Base-by-base conservation (phyloP, 2,888 invertebrate genomes). In the Rhagium mordax region DNA sequence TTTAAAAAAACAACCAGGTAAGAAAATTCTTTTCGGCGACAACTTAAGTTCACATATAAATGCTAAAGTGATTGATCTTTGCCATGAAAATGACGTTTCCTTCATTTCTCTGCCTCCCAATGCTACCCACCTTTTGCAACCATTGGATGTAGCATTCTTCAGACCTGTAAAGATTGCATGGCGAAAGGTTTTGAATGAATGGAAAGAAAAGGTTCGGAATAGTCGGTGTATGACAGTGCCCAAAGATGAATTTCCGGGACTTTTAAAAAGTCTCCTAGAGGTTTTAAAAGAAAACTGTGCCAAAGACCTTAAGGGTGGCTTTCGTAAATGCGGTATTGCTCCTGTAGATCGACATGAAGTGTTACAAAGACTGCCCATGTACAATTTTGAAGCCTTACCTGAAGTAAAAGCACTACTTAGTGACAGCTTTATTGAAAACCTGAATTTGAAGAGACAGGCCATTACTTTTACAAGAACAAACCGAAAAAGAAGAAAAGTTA, bases 31-130 rank as follows among this genome's bases (percentile, higher is more conserved):
- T 10, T 49, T 77, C 21, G 75, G 75, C 3, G 74, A 77, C 62
- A 77, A 78, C 61, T 59, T 73, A 41, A 72, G 71, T 47, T 77
- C 72, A 8, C 74, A 74, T 65, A n/a, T 71, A 61, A 72, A 79
- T 71, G 47, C 48, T 59, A 51, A 68, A 69, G 69, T 74, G 21
- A 49, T 71, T 18, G 24, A 70, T 61, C 72, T 18, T 15, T 72
- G 72, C 41, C 48, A 74, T 16, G 16, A 3, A 57, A 74, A 77
- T 71, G 60, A 73, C 47, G 73, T 77, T 27, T 2, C 29, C 16
- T 69, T 69, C 21, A 60, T 69, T 29, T 60, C 24, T 49, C 41
- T 69, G 29, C 60, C 69, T 4, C 55, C 67, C n/a, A 67, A 55
- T 20, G 49, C 49, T 21, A 65, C 68, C 15, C 57, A 68, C 47